phyloP scores from a whole-genome alignment of 2,888 invertebrate species.

The Drosophila mimica region DNA sequence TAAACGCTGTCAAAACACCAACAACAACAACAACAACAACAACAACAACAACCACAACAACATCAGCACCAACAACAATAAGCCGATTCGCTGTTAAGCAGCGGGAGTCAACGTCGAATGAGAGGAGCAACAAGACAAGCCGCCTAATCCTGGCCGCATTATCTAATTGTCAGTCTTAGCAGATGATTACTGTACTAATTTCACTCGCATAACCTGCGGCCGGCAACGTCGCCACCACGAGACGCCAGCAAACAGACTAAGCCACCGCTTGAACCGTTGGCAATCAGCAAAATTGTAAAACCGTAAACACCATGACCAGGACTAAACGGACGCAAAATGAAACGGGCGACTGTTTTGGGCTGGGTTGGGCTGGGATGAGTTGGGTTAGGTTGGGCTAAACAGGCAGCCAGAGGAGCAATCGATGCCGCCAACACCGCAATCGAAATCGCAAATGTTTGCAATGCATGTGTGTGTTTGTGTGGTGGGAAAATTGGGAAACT shows the following conservation, averaged over 20 bases:
- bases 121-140: constrained; percentile 44
- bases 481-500: constrained; percentile 50
- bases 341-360: not conserved
- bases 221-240: constrained; percentile 29
- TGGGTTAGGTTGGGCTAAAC: not conserved
- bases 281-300: constrained; percentile 76
- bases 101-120: constrained; percentile 14
- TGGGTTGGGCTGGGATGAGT: not conserved
- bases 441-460: constrained; percentile 59
- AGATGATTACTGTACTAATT: constrained; percentile 78
- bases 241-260: constrained; percentile 57
- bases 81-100: constrained; percentile 36
- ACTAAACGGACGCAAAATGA: constrained; percentile 20
- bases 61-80: constrained; percentile 15
- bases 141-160: constrained; percentile 69
- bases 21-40: constrained; percentile 9
- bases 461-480: constrained; percentile 15
- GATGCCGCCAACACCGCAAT: constrained; percentile 57
- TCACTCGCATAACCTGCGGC: constrained; percentile 59
- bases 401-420: constrained; percentile 51
- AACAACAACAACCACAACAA: constrained; percentile 11
- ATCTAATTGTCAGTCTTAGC: constrained; percentile 78
- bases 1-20: constrained; percentile 71
- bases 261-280: constrained; percentile 59
- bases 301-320: constrained; percentile 68